Conservation (phyloP, 2,113 vertebrate species). For the Lanius collurio region DNA sequence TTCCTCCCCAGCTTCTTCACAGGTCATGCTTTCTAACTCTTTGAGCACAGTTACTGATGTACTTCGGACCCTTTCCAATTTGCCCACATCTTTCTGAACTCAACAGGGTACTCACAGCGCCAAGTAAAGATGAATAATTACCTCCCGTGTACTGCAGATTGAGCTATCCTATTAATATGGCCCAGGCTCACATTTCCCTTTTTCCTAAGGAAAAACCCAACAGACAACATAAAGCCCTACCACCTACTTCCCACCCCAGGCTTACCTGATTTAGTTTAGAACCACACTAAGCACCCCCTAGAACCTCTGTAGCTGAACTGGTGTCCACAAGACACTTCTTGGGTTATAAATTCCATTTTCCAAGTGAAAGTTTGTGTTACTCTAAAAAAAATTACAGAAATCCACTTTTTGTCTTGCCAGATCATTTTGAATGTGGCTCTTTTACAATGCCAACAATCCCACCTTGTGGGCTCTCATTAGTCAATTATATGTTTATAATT, state of each 20-base stretch:
- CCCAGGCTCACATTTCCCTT: not conserved
- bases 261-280: not conserved
- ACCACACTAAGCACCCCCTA: not conserved
- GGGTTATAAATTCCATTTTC: not conserved
- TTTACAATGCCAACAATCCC: not conserved
- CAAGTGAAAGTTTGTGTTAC: not conserved
- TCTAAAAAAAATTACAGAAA: not conserved
- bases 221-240: not conserved
- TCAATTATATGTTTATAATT: not conserved
- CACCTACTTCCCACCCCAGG: not conserved
- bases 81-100: not conserved
- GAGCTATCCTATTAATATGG: not conserved
- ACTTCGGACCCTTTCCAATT: not conserved
- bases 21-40: constrained; percentile 13
- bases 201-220: not conserved
- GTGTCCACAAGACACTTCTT: not conserved
- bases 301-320: not conserved
- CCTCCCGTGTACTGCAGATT: not conserved
- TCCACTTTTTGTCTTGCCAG: not conserved
- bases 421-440: not conserved
- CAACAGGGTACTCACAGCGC: not conserved
- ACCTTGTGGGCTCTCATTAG: not conserved
- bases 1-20: constrained; percentile 9
- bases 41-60: not conserved
- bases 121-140: constrained; percentile 1